Percentiles rank a stretch among this genome's conserved stretches.
phyloP scores from a whole-genome alignment of 2,888 invertebrate genomes.

The Auanema freiburgensis region DNA sequence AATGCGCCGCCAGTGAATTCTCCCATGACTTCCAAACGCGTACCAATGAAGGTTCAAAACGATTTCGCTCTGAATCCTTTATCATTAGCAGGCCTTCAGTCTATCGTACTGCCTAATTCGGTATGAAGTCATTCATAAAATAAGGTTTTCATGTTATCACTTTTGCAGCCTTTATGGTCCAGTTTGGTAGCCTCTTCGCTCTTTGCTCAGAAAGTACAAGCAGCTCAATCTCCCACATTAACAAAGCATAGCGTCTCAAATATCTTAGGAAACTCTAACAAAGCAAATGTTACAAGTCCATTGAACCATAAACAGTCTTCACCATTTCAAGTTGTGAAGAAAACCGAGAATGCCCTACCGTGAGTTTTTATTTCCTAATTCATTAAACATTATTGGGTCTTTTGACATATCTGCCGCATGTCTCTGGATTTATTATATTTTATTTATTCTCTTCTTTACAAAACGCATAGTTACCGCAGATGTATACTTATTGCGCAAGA shows the following conservation, averaged over 20 bases:
- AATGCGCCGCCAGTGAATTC: background rate
- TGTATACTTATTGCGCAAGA: no score
- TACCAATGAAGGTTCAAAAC: background rate
- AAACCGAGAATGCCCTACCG: slow-evolving; percentile 25
- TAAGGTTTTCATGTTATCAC: background rate
- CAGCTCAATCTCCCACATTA: background rate
- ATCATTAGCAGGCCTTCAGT: background rate
- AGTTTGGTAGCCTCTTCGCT: no score
- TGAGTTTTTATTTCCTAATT: slow-evolving; percentile 15
- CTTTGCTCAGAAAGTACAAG: no score
- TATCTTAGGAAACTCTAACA: slow-evolving; percentile 27
- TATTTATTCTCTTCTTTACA: background rate
- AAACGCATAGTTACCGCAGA: no score
- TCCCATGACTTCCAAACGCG: background rate
- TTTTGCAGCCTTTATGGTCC: background rate
- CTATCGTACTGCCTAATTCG: background rate
- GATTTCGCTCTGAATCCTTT: background rate
- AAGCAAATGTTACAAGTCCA: slow-evolving; percentile 7
- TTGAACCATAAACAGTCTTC: slow-evolving; percentile 39
- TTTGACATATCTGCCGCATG: no score
- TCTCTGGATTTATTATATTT: slow-evolving; percentile 1
- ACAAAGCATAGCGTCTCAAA: slow-evolving; percentile 29
- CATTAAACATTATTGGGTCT: no score
- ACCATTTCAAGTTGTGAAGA: slow-evolving; percentile 44
- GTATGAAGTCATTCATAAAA: background rate